Evolutionary conservation across 2,113 vertebrate species (phyloP).

Genomic region (Colistium nudipinnis): DNA sequence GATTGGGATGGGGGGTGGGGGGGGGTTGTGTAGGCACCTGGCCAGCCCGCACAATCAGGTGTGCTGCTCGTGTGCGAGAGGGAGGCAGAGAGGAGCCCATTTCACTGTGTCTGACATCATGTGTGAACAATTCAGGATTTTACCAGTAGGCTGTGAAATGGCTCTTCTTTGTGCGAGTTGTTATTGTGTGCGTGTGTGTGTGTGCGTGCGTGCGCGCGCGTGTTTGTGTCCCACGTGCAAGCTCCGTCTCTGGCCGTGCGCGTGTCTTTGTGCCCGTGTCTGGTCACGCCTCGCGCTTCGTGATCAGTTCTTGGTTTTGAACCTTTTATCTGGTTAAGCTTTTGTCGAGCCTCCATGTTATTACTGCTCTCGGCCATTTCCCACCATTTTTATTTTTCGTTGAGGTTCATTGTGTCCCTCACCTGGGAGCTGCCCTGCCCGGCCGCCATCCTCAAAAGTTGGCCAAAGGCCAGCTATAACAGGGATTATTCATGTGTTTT

Average conservation of each 20-base stretch:
- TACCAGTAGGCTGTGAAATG: slow-evolving; percentile 65
- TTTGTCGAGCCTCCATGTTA: slow-evolving; percentile 11
- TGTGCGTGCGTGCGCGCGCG: slow-evolving; percentile 12
- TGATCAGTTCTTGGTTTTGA: slow-evolving; percentile 12
- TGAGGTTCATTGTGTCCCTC: too few relatives aligned
- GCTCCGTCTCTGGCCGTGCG: slow-evolving; percentile 11
- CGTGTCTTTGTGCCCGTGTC: slow-evolving; percentile 8
- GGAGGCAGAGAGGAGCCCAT: slow-evolving; percentile 8
- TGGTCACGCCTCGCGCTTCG: background rate
- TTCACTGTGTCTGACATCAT: slow-evolving; percentile 46
- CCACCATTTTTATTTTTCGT: too few relatives aligned
- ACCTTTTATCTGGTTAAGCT: background rate
- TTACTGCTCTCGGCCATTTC: background rate
- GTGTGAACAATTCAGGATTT: slow-evolving; percentile 64
- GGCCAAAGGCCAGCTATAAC: slow-evolving; percentile 17
- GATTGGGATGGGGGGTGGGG: slow-evolving; percentile 34
- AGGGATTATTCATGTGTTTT: slow-evolving; percentile 1
- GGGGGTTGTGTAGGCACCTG: slow-evolving; percentile 41
- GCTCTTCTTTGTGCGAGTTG: slow-evolving; percentile 49
- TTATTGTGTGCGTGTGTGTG: slow-evolving; percentile 18
- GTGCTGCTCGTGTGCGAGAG: slow-evolving; percentile 25
- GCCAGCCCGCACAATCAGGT: slow-evolving; percentile 60
- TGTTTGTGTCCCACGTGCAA: slow-evolving; percentile 44
- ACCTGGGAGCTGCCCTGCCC: too few relatives aligned
- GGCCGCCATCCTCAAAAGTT: slow-evolving; percentile 7